Evolutionary conservation across 2,888 invertebrate genomes (phyloP).

Genomic region (Platypus cylindrus): DNA sequence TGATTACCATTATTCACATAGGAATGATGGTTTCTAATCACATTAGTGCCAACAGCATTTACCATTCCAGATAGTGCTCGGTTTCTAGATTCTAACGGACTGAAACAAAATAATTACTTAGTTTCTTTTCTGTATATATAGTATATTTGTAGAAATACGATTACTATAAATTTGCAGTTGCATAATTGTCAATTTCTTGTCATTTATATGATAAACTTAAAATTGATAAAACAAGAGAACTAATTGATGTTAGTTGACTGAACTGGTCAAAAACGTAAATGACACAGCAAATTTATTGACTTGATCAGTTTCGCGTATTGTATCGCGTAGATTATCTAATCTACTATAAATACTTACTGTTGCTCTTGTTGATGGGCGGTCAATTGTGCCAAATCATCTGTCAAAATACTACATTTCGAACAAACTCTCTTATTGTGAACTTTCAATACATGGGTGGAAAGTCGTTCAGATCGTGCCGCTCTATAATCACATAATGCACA

Average conservation of each 20-base stretch:
- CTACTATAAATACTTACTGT: slow-evolving; percentile 57
- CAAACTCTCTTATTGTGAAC: slow-evolving; percentile 87
- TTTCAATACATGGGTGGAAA: slow-evolving; percentile 81
- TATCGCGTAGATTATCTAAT: too few species aligned
- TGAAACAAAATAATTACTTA: too few species aligned
- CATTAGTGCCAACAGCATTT: slow-evolving; percentile 6
- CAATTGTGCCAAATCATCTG: slow-evolving; percentile 70
- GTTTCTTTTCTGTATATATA: too few species aligned
- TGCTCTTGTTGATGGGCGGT: slow-evolving; percentile 66
- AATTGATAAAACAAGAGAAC: too few species aligned
- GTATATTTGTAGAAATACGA: too few species aligned
- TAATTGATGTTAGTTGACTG: too few species aligned
- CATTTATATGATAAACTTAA: background rate
- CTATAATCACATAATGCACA: slow-evolving; percentile 88
- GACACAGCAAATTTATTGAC: background rate
- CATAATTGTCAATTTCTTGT: too few species aligned
- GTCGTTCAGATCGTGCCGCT: slow-evolving; percentile 79
- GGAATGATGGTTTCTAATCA: slow-evolving; percentile 26
- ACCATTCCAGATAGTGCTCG: slow-evolving; percentile 30
- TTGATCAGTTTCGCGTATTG: too few species aligned
- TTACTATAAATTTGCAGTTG: too few species aligned
- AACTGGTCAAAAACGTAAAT: slow-evolving; percentile 3
- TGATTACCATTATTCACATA: slow-evolving; percentile 21
- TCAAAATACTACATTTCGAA: slow-evolving; percentile 76
- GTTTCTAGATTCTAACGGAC: slow-evolving; percentile 50